A percentile compares a stretch with the other conserved stretches of the same genome.
Evolutionary conservation across 2,888 invertebrate species (phyloP).

Genomic region (Phortica magna): DNA sequence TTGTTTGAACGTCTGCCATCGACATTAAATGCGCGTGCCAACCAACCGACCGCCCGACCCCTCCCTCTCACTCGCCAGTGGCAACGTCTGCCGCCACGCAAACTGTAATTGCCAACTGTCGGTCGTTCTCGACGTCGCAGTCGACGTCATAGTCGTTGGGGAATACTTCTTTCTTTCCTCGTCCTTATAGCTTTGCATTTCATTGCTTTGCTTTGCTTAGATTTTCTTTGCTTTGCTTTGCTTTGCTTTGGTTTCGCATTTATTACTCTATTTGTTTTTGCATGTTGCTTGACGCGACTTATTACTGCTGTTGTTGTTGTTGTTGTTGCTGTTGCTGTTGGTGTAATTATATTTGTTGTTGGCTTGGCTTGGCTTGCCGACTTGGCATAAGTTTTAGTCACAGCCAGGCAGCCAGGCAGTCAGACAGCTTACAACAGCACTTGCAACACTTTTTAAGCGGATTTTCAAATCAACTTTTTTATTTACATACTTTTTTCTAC

Average conservation of each 20-base stretch:
- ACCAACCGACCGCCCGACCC: background rate
- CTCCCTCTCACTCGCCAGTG: background rate
- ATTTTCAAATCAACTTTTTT: conserved; percentile 30
- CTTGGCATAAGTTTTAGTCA: background rate
- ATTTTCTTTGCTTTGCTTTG: background rate
- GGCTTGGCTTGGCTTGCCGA: background rate
- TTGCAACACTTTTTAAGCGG: conserved; percentile 28
- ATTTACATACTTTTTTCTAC: background rate
- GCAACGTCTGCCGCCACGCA: too few relatives aligned
- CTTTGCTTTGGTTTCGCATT: conserved; percentile 56
- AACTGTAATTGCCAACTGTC: conserved; percentile 48
- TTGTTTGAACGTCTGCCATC: conserved; percentile 30
- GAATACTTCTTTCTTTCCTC: conserved; percentile 27
- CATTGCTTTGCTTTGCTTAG: conserved; percentile 47
- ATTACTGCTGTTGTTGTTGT: conserved; percentile 31
- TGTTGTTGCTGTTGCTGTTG: conserved; percentile 31
- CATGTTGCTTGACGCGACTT: background rate
- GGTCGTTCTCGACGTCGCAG: background rate
- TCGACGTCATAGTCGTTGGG: background rate
- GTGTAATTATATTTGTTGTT: conserved; percentile 36
- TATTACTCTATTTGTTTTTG: conserved; percentile 40
- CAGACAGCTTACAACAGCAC: background rate
- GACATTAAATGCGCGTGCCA: background rate
- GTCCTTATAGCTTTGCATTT: conserved; percentile 39
- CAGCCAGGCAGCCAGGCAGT: background rate